Conservation (phyloP, 2,113 vertebrate genomes). For the Aptenodytes forsteri region DNA sequence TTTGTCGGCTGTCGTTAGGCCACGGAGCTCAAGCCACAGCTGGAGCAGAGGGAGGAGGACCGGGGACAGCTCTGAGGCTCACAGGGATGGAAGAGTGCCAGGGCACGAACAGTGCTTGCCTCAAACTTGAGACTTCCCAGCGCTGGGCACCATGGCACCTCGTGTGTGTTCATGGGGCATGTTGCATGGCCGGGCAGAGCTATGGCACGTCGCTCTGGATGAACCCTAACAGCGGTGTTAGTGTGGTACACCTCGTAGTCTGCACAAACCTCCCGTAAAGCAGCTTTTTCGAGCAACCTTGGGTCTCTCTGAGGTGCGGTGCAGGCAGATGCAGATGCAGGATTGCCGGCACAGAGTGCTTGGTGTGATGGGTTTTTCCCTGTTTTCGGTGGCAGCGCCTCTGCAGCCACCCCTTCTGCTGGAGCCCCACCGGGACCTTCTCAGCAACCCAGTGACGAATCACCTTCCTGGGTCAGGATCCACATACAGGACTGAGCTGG, state of each 20-base stretch:
- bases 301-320: not conserved
- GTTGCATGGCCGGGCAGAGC: rapidly evolving
- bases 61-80: not conserved
- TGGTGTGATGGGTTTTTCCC: not conserved
- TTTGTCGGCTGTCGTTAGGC: not conserved
- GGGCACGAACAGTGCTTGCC: rapidly evolving
- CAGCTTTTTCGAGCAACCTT: not conserved
- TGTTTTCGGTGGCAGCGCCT: rapidly evolving
- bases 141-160: rapidly evolving
- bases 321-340: not conserved
- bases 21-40: rapidly evolving
- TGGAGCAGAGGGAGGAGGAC: not conserved
- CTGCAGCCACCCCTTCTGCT: not conserved
- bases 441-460: not conserved
- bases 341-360: rapidly evolving
- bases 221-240: rapidly evolving
- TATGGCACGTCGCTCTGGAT: rapidly evolving
- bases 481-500: not conserved
- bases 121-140: not conserved
- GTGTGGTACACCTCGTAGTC: rapidly evolving
- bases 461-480: not conserved
- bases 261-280: rapidly evolving
- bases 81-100: not conserved
- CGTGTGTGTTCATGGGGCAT: too few species aligned
- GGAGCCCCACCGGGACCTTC: not conserved